phyloP scores from a whole-genome alignment of 2,888 invertebrate genomes.

The Odontothrips loti region DNA sequence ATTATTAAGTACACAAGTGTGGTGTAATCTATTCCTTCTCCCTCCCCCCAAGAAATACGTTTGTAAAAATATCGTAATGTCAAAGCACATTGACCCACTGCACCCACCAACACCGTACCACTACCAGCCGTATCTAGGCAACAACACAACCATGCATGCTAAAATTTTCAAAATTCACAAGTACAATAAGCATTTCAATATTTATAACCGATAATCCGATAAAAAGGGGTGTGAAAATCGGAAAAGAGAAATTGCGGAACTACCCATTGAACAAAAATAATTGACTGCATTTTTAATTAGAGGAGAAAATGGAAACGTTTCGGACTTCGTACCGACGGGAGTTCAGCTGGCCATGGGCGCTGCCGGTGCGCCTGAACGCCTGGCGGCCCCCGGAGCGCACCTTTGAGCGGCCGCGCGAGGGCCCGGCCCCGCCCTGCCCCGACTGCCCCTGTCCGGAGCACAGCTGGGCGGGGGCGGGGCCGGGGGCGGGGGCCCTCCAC shows the following conservation, averaged over 20 bases:
- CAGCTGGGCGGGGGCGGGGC: not conserved
- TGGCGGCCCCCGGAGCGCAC: not conserved
- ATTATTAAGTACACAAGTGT: not conserved
- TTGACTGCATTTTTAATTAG: too few relatives aligned
- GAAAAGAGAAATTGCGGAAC: too few relatives aligned
- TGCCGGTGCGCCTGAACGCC: not conserved
- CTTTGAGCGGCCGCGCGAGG: not conserved
- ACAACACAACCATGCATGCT: not conserved
- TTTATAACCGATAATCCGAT: too few relatives aligned
- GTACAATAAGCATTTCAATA: not conserved
- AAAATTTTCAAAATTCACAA: not conserved
- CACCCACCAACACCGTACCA: too few relatives aligned
- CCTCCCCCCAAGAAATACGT: not conserved
- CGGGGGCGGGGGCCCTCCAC: not conserved
- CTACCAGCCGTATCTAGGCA: not conserved
- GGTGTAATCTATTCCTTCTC: not conserved
- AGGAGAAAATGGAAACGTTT: not conserved
- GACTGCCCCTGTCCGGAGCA: constrained; percentile 9
- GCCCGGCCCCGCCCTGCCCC: not conserved
- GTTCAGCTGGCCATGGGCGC: not conserved
- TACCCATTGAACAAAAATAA: too few relatives aligned
- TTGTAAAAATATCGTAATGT: too few relatives aligned
- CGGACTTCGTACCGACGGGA: constrained; percentile 5
- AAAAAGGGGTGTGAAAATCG: too few relatives aligned
- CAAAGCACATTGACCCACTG: too few relatives aligned